Base-by-base conservation (phyloP, 2,797 vertebrate genomes). In the Bucorvus abyssinicus region DNA sequence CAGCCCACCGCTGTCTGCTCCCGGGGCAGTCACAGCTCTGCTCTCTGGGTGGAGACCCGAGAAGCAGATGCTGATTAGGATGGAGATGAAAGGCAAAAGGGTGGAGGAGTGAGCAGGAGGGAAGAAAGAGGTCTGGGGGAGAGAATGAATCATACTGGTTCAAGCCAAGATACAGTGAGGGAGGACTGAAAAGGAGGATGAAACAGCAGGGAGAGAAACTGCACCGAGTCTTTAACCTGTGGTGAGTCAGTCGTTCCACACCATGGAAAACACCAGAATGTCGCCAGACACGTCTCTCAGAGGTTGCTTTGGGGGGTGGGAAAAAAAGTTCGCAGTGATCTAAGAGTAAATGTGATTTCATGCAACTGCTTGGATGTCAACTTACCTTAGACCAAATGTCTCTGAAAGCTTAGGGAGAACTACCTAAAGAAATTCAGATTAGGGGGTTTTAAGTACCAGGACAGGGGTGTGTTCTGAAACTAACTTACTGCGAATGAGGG, bases 291-390 rank as follows among this genome's bases (percentile, higher is more conserved):
- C 6, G 53, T 44, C 23, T 57, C 52, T 5, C 24, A 24, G 63
- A 22, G 18, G 14, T 6, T 32, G 4, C 26, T 56, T 9, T 6
- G 1, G 15, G 4, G 21, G 36, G 4, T 12, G 3, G 4, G 29
- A 6, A 6, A 44, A 56, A n/a, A 1, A 3, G 26, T 36, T 34
- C n/a, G n/a, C 42, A 7, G 22, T 14, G n/a, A 34, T 17, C 42
- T 6, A 10, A 73, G 26, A n/a, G 8, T 38, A 76, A 60, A 29
- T 21, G 40, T 29, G 36, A 63, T 47, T 77, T 75, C 50, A 18
- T 45, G 23, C 12, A 45, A 2, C 5, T 30, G 1, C 36, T 63
- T 24, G 24, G 40, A 12, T 32, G 32, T 30, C 47, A 40, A 4
- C 9, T 86, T n/a, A 20, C 8, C 15, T 80, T 38, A n/a, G 24